Evolutionary conservation across 1,140 invertebrate genomes (phyloP).

Genomic region (Rhizoglyphus robini): DNA sequence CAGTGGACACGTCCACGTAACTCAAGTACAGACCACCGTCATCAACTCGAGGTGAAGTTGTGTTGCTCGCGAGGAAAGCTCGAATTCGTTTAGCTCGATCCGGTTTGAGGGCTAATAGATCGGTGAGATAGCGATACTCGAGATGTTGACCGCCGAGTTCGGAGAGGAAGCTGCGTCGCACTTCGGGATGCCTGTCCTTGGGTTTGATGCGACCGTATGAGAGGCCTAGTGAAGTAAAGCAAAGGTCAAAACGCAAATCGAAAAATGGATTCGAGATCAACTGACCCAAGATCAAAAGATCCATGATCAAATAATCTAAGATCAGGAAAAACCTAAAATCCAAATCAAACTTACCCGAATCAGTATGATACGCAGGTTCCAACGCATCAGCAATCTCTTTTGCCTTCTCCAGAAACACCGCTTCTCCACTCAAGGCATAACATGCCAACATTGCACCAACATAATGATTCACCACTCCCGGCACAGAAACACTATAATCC

Average conservation of each 20-base stretch:
- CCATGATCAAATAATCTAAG: slow-evolving; percentile 75
- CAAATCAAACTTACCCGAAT: too few relatives aligned
- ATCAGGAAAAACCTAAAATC: too few relatives aligned
- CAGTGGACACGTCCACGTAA: slow-evolving; percentile 86
- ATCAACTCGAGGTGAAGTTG: slow-evolving; percentile 65
- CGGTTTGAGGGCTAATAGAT: too few relatives aligned
- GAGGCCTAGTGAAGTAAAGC: too few relatives aligned
- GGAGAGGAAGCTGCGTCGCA: too few relatives aligned
- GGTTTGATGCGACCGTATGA: too few relatives aligned
- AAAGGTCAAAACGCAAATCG: slow-evolving; percentile 93
- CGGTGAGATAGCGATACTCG: slow-evolving; percentile 87
- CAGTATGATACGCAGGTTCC: slow-evolving; percentile 87
- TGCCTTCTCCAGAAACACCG: slow-evolving; percentile 85
- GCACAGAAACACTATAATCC: slow-evolving; percentile 83
- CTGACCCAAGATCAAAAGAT: slow-evolving; percentile 73
- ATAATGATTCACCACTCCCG: slow-evolving; percentile 96
- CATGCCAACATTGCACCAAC: slow-evolving; percentile 82
- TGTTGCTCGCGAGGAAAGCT: slow-evolving; percentile 67
- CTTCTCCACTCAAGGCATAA: slow-evolving; percentile 87
- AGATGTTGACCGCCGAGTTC: slow-evolving; percentile 93
- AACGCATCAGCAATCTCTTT: slow-evolving; percentile 78
- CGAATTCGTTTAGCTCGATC: slow-evolving; percentile 73
- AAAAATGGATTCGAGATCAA: too few relatives aligned
- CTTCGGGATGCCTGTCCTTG: too few relatives aligned
- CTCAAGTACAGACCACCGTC: slow-evolving; percentile 75